Evolutionary conservation across 2,113 vertebrate species (phyloP), one percentile per base, ranked within the genome.

Genomic region (Cyphomyrus discorhynchus): DNA sequence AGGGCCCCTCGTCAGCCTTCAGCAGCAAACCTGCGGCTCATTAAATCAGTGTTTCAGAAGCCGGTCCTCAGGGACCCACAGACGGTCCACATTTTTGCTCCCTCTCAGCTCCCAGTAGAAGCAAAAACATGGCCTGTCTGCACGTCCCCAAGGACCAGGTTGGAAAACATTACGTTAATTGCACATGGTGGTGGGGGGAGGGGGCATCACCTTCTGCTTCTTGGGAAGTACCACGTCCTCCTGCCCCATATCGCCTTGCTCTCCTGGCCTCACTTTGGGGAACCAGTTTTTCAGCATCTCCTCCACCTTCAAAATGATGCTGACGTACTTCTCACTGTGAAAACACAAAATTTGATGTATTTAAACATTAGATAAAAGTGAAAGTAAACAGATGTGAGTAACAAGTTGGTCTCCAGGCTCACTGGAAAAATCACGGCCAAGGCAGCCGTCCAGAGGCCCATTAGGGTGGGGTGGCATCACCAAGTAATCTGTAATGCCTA

Each of bases 231-330:
- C 90, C 88, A 94, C 93, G 74, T 94, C 93, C 35, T 93, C 93
- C 90, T 92, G 91, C 2, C 91, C 85, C 88, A 86, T 91, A 35
- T 89, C 42, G 2, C 49, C 70, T 90, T 95, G 95, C 83, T 94
- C 92, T 84, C 88, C 90, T 87, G 95, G 91, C 91, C 94, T 95
- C 49, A 96, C 92, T 56, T 96, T 93, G 84, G 96, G 96, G 91
- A 97, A 97, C 96, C 96, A 96, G 92, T 92, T 95, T 92, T 96
- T 96, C 89, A 97, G 92, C 96, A 97, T 97, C 90, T 95, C 94
- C 92, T 97, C 96, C 95, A 97, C 96, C 93, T 97, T 96, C 17
- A 96, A 93, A 92, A 96, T 95, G 91, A 96, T 96, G 91, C 92
- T 93, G 50, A 96, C 88, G 58, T 96, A 96, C 70, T 94, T 94